Evolutionary conservation across 2,888 invertebrate species (phyloP), one percentile per base, ranked within the genome.

Genomic region (Helobdella robusta): DNA sequence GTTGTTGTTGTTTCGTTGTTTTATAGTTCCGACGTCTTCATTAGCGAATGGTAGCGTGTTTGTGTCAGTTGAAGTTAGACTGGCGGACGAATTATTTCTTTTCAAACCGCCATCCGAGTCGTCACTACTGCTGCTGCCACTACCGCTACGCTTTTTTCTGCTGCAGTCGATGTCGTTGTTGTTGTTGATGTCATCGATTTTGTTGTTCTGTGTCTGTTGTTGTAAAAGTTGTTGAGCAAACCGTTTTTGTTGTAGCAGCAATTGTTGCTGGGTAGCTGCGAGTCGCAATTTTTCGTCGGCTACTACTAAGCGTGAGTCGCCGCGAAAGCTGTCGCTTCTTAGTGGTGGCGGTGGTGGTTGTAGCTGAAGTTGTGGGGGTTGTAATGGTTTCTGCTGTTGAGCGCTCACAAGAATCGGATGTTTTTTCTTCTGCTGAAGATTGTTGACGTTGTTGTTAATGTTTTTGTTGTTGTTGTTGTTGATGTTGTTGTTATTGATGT

Each of bases 21-120:
- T 91, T 77, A 97, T 95, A 64, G 97, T 97, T 66, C 95, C 97
- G 44, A 94, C 93, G 81, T 97, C 95, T 79, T 97, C 95, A 79
- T 97, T 95, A 72, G 95, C 95, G 81, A 97, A 97, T 48, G 95
- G 95, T 69, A 83, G 72, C 20, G 80, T 76, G 70, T 94, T 93
- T 59, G 92, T 92, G 83, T 94, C 94, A 8, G 36, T 35, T n/a
- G 36, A 59, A n/a, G 59, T 28, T 34, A 40, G 36, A 11, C 59
- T 59, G 34, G 59, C 40, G 28, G 59, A n/a, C 32, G 36, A 59
- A 15, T 11, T 35, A 36, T 6, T 34, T 25, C 25, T 40, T 11
- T 32, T 28, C 32, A 56, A 20, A 3, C 30, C 32, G 4, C 32
- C 40, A 36, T 36, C 59, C 35, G 23, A n/a, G n/a, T 36, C 59